phyloP scores from a whole-genome alignment of 1,140 invertebrate species.

The Hyphantria cunea region DNA sequence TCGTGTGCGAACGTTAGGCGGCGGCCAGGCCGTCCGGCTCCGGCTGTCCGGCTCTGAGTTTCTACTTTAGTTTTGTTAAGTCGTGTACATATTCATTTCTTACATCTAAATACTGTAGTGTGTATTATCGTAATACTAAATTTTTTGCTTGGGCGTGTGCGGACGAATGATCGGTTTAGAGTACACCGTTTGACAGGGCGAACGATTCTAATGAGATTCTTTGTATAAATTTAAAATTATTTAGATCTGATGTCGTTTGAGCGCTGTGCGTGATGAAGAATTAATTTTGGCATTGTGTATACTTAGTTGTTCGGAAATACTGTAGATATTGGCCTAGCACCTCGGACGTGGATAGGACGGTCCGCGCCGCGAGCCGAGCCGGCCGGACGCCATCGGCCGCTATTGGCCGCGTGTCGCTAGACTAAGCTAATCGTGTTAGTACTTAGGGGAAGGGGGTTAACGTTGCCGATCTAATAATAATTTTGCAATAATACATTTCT shows the following conservation, averaged over 20 bases:
- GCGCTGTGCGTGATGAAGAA: conserved; percentile 21
- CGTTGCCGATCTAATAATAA: conserved; percentile 46
- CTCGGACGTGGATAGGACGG: conserved; percentile 31
- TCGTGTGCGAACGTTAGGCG: too few relatives aligned
- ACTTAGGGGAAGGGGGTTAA: conserved; percentile 63
- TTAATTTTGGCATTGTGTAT: conserved; percentile 15
- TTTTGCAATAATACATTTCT: conserved; percentile 51
- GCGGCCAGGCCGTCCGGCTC: too few relatives aligned
- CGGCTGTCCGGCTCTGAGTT: conserved; percentile 30
- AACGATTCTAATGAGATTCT: conserved; percentile 26
- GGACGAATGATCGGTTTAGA: conserved; percentile 31
- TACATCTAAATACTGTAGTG: conserved; percentile 41
- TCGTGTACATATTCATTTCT: conserved; percentile 49
- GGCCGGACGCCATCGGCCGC: too few relatives aligned
- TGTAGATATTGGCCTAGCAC: conserved; percentile 48
- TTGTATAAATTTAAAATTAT: conserved; percentile 31
- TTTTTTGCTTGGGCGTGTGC: conserved; percentile 19
- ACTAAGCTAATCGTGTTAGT: conserved; percentile 67
- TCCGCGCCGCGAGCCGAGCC: conserved; percentile 1
- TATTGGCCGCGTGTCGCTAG: conserved; percentile 20
- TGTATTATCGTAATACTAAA: conserved; percentile 32
- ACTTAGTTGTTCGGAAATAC: conserved; percentile 11
- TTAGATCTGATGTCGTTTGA: conserved; percentile 37
- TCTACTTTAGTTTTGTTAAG: conserved; percentile 46
- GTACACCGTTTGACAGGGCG: conserved; percentile 26